Evolutionary conservation across 1,140 invertebrate species (phyloP), one percentile per base, ranked within the genome.

Genomic region (Grapholita molesta): DNA sequence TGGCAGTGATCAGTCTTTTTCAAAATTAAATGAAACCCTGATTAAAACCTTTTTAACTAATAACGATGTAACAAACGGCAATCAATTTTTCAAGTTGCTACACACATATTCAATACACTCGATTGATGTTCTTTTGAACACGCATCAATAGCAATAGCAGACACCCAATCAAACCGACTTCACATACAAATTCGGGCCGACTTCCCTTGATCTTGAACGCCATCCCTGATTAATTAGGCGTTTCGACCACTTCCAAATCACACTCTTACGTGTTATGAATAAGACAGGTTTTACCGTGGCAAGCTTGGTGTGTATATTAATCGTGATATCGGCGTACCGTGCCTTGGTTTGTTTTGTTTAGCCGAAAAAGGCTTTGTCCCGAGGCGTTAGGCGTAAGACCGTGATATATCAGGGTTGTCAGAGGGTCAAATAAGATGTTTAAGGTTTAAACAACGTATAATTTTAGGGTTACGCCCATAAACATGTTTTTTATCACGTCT

Each of bases 361-460:
- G 23, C 28, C 55, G 15, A 61, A 61, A 30, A 61, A 28, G 55
- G 53, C 7, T 61, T 30, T 6, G 55, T 61, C 55, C 55, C 3
- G 55, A 8, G 55, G 55, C 53, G 53, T 7, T 23, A 25, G 53
- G 53, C 55, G 55, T 61, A 61, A 9, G 55, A 11, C 24, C 25
- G 55, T 61, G 55, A 61, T 61, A 61, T 61, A 61, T 61, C 55
- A 61, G 55, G 53, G 53, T 24, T 55, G 53, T 25, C 24, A 28
- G 53, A 25, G 24, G 55, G 55, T 32, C 24, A 28, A 61, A 61
- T 61, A 61, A 61, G 55, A 61, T 61, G 55, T 61, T 32, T 28
- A 25, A 11, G 28, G 24, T 61, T 28, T 61, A 15, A 48, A n/a
- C 8, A 48, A 48, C 15, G 42, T 48, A 48, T 48, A 48, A 12